phyloP scores from a whole-genome alignment of 2,113 vertebrate species.

The Pluvialis apricaria region DNA sequence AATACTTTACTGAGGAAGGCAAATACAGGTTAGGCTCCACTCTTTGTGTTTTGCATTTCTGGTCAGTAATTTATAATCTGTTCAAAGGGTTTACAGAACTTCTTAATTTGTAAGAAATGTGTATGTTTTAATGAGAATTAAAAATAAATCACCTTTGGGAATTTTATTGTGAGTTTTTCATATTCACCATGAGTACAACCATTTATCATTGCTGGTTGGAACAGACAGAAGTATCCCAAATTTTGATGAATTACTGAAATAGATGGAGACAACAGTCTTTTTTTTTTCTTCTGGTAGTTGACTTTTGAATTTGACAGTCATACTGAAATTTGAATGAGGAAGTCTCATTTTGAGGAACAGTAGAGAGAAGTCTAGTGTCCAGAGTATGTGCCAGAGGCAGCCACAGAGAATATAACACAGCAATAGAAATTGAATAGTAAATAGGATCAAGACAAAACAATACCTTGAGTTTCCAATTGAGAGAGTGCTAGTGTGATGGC shows the following conservation, averaged over 20 bases:
- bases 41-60: not conserved
- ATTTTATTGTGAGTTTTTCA: not conserved
- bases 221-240: not conserved
- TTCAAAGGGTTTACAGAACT: not conserved
- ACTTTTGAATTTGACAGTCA: not conserved
- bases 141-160: conserved; percentile 12
- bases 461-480: not conserved
- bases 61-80: not conserved
- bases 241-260: not conserved
- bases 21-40: not conserved
- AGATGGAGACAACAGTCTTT: not conserved
- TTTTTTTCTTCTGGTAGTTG: not conserved
- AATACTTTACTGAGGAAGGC: not conserved
- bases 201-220: not conserved
- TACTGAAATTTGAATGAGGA: not conserved
- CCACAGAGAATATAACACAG: not conserved
- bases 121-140: not conserved
- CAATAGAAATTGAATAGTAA: not conserved
- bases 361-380: not conserved
- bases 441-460: not conserved
- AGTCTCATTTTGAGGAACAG: not conserved
- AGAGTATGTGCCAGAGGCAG: not conserved
- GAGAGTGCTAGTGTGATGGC: not conserved
- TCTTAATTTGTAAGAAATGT: not conserved
- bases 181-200: not conserved